Percentiles rank a stretch among this genome's conserved stretches.
phyloP scores from a whole-genome alignment of 2,797 vertebrate species.

The Vireo griseus region DNA sequence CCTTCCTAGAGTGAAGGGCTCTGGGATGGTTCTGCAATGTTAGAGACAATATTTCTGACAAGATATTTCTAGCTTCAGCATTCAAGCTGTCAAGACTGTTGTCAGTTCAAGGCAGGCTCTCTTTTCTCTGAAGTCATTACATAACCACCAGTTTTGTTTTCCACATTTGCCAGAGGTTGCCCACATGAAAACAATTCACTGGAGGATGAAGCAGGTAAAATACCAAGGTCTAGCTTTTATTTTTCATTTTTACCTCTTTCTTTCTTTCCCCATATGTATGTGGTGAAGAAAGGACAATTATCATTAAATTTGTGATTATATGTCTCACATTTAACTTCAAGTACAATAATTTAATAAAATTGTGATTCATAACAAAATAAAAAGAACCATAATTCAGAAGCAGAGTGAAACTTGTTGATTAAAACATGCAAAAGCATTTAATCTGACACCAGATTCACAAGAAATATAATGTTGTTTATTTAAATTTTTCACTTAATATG shows the following conservation, averaged over 20 bases:
- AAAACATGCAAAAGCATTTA: background rate
- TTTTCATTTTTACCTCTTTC: background rate
- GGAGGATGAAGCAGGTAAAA: background rate
- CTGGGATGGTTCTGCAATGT: constrained; percentile 1
- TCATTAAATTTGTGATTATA: background rate
- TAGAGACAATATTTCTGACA: background rate
- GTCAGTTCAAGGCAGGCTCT: constrained; percentile 49
- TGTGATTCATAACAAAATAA: background rate
- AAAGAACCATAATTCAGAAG: background rate
- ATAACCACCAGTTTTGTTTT: constrained; percentile 46
- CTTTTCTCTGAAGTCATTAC: constrained; percentile 41
- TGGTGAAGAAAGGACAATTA: background rate
- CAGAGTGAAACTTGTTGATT: background rate
- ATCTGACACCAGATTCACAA: background rate
- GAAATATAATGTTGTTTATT: background rate
- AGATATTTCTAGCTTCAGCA: constrained; percentile 49
- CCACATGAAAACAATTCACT: background rate
- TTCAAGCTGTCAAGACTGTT: constrained; percentile 53
- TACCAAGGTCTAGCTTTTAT: background rate
- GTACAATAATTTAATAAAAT: background rate
- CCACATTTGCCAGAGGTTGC: constrained; percentile 1
- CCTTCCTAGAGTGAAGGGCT: background rate
- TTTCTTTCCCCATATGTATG: background rate
- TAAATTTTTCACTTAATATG: background rate
- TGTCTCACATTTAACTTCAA: background rate